Base-by-base conservation (phyloP, 2,888 invertebrate species). In the Mesorhabditis spiculigera region DNA sequence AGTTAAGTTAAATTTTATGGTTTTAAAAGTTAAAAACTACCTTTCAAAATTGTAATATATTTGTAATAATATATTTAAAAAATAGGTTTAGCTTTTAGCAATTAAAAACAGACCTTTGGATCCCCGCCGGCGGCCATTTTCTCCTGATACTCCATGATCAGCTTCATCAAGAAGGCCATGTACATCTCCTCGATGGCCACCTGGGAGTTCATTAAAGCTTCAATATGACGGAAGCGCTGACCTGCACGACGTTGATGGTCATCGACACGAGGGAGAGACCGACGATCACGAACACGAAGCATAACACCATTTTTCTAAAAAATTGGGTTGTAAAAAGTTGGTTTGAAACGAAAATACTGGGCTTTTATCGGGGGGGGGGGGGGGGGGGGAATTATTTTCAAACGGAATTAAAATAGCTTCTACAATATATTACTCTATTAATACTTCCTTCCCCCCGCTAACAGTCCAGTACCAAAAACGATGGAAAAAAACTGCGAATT, bases 251-350 rank as follows among this genome's bases (percentile, higher is more conserved):
- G 71, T 86, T 87, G 69, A 88, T 87, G 67, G 86, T 86, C 88
- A 88, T 88, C 72, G 87, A 86, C 65, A 88, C 87, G 5, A 89
- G 84, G 0, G 88, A 86, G 5, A 88, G 82, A 5, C 88, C 88
- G 65, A 88, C 78, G 73, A 88, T 87, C 5, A 88, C 85, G 71
- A 88, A 82, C 4, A 85, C 75, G 71, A 85, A 85, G 67, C 85
- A 85, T 5, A 85, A 69, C 1, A 84, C 84, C 85, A 85, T 85
- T 75, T 84, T 78, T 69, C 83, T 82, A 72, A 68, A 79, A 74
- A n/a, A 28, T 1, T 28, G 28, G 28, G 28, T 28, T 28, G 28
- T 28, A 28, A 28, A 28, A 28, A 28, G 28, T 28, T 28, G 28
- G 28, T 28, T 28, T 28, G 28, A 28, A 28, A 28, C 28, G 28